Evolutionary conservation across 2,888 invertebrate genomes (phyloP).

Genomic region (Stictocephala bisonia): DNA sequence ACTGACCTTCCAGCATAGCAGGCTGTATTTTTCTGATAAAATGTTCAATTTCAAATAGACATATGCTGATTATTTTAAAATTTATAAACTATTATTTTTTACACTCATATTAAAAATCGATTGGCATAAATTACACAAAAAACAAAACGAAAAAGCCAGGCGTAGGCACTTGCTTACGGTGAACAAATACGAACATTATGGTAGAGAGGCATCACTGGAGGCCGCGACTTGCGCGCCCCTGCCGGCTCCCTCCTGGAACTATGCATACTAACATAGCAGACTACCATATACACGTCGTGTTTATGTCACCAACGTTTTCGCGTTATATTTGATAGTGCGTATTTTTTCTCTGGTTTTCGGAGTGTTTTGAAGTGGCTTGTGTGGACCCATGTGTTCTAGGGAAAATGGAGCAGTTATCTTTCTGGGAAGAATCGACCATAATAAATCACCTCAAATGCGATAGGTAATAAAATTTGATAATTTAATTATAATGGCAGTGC

Average conservation of each 20-base stretch:
- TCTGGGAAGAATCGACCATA: constrained; percentile 47
- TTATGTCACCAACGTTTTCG: not conserved
- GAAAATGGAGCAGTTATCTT: constrained; percentile 43
- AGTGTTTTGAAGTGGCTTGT: not conserved
- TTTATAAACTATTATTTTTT: too few species aligned
- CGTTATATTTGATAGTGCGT: not conserved
- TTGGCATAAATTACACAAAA: too few species aligned
- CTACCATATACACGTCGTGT: too few species aligned
- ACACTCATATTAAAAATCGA: too few species aligned
- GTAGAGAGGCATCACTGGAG: constrained; percentile 1
- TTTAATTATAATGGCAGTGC: constrained; percentile 17
- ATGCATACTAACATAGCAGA: constrained; percentile 23
- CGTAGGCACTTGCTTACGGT: too few species aligned
- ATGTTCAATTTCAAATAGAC: too few species aligned
- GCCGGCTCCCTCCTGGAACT: constrained; percentile 16
- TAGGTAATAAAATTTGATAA: constrained; percentile 47
- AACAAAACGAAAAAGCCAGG: too few species aligned
- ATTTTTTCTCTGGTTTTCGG: not conserved
- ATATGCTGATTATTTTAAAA: too few species aligned
- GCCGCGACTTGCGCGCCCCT: constrained; percentile 8
- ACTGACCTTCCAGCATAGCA: too few species aligned
- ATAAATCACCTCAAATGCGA: constrained; percentile 51
- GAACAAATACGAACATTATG: not conserved
- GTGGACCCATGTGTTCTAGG: constrained; percentile 5
- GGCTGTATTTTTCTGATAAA: too few species aligned